Conservation (phyloP, 1,140 invertebrate genomes). For the Pogonus chalceus region DNA sequence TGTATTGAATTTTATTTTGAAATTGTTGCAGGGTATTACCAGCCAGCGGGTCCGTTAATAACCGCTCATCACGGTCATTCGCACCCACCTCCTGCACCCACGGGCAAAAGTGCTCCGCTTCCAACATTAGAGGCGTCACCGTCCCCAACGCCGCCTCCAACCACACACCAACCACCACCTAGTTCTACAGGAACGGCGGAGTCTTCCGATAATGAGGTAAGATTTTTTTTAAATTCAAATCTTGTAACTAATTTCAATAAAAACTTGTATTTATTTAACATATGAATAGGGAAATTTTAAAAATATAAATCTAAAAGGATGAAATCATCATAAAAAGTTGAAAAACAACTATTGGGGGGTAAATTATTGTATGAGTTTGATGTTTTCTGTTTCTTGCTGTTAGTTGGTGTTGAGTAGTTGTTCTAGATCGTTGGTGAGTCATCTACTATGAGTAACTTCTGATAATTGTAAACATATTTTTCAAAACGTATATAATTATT, state of each 20-base stretch:
- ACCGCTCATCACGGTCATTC: conserved; percentile 48
- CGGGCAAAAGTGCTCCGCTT: conserved; percentile 28
- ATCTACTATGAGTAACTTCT: no score
- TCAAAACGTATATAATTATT: no score
- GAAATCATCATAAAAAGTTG: no score
- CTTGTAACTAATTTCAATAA: not conserved
- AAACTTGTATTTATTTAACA: not conserved
- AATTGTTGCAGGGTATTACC: conserved; percentile 69
- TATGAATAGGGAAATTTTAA: no score
- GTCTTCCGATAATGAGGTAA: conserved; percentile 38
- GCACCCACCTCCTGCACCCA: conserved; percentile 38
- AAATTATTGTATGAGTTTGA: no score
- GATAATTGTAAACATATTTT: no score
- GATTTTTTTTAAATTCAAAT: conserved; percentile 15
- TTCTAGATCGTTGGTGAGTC: no score
- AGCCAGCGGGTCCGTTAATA: conserved; percentile 77
- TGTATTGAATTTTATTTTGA: no score
- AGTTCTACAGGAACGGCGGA: conserved; percentile 31
- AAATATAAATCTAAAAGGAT: no score
- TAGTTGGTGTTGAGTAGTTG: no score
- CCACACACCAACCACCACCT: conserved; percentile 29
- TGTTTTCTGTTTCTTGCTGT: no score
- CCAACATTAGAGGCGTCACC: conserved; percentile 30
- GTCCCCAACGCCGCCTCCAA: conserved; percentile 39
- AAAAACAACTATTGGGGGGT: no score